Evolutionary conservation across 1,140 invertebrate genomes (phyloP).

Genomic region (Drosophila sulfurigaster): DNA sequence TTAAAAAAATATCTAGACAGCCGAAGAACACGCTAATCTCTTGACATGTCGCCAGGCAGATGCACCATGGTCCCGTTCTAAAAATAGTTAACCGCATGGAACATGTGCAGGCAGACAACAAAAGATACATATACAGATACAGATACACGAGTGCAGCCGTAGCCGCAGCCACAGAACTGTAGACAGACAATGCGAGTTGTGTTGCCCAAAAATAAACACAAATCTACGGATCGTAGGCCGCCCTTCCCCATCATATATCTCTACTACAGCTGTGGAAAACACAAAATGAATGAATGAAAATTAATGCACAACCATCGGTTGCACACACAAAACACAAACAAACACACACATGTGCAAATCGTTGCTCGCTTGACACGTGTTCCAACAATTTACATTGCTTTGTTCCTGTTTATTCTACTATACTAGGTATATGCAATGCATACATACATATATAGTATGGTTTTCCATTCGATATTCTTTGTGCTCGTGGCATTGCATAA

Average conservation of each 20-base stretch:
- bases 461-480: slow-evolving; percentile 28
- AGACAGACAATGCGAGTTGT: slow-evolving; percentile 14
- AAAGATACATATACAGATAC: slow-evolving; percentile 29
- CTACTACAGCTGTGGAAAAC: background rate
- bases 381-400: slow-evolving; percentile 14
- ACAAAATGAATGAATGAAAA: slow-evolving; percentile 22
- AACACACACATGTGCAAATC: slow-evolving; percentile 7
- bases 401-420: slow-evolving; percentile 14
- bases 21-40: slow-evolving; percentile 8
- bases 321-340: slow-evolving; percentile 1
- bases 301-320: slow-evolving; percentile 15
- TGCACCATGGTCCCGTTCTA: slow-evolving; percentile 21
- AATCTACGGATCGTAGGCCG: background rate
- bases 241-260: too few species aligned
- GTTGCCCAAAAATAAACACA: slow-evolving; percentile 37
- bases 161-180: slow-evolving; percentile 1
- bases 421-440: background rate
- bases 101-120: slow-evolving; percentile 34
- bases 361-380: slow-evolving; percentile 34
- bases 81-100: slow-evolving; percentile 40
- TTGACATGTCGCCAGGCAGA: slow-evolving; percentile 25
- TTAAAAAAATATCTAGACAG: background rate
- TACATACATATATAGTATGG: background rate
- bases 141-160: background rate
- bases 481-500: slow-evolving; percentile 49